Conservation (phyloP, 2,888 invertebrate genomes). For the Hemicrepidius hirtus region DNA sequence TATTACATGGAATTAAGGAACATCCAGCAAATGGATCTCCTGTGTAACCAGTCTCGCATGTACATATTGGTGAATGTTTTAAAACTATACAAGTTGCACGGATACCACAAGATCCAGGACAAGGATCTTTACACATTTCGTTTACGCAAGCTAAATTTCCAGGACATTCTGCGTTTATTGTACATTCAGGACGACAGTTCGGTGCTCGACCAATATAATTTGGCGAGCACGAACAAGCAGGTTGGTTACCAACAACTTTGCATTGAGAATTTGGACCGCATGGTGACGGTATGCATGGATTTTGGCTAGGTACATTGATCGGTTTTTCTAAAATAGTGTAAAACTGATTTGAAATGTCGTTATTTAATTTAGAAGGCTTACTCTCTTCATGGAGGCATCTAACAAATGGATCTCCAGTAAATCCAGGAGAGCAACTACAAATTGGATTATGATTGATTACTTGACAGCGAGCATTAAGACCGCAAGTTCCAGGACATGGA, state of each 20-base stretch:
- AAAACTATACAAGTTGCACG: slow-evolving; percentile 86
- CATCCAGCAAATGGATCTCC: slow-evolving; percentile 92
- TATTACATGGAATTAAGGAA: slow-evolving; percentile 67
- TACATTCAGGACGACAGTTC: slow-evolving; percentile 90
- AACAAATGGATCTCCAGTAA: slow-evolving; percentile 87
- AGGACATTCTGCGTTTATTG: slow-evolving; percentile 88
- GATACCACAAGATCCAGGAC: slow-evolving; percentile 88
- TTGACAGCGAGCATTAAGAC: slow-evolving; percentile 86
- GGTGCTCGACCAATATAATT: slow-evolving; percentile 89
- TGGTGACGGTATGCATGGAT: slow-evolving; percentile 88
- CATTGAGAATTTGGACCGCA: slow-evolving; percentile 92
- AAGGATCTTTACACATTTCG: slow-evolving; percentile 88
- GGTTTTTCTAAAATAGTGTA: slow-evolving; percentile 73
- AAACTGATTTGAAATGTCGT: slow-evolving; percentile 44
- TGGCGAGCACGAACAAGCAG: slow-evolving; percentile 86
- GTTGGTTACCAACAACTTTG: slow-evolving; percentile 82
- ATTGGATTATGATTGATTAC: slow-evolving; percentile 91
- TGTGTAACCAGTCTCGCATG: slow-evolving; percentile 85
- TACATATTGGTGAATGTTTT: slow-evolving; percentile 89
- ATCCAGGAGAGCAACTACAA: slow-evolving; percentile 86
- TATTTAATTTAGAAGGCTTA: slow-evolving; percentile 72
- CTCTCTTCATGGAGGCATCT: slow-evolving; percentile 81
- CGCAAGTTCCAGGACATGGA: slow-evolving; percentile 90
- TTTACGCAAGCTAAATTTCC: slow-evolving; percentile 88
- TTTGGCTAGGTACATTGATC: slow-evolving; percentile 74